Conservation (phyloP, 1,140 invertebrate species). For the Aethina tumida region DNA sequence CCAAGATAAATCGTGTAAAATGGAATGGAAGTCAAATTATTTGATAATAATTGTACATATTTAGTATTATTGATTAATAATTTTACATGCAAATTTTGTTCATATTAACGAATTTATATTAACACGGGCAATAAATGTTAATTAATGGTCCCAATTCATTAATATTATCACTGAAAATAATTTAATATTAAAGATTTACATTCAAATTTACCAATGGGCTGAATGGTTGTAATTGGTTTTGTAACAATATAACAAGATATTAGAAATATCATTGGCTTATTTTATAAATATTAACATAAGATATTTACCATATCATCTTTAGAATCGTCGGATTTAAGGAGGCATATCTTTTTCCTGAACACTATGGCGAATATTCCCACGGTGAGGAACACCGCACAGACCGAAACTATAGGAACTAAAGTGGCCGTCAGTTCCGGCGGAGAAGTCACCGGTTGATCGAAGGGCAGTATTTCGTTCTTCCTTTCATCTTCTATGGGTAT, state of each 20-base stretch:
- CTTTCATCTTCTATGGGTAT: conserved; percentile 1
- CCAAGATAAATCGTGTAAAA: too few relatives aligned
- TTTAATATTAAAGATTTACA: too few relatives aligned
- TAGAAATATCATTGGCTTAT: background rate
- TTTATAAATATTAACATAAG: conserved; percentile 1
- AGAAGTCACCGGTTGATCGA: conserved; percentile 32
- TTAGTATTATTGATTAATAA: too few relatives aligned
- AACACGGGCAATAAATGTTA: too few relatives aligned
- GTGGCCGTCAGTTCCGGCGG: conserved; percentile 41
- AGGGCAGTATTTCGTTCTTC: conserved; percentile 1
- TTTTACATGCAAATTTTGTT: too few relatives aligned
- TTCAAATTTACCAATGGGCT: too few relatives aligned
- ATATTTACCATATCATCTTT: conserved; percentile 50
- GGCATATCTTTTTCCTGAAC: conserved; percentile 47
- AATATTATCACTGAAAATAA: too few relatives aligned
- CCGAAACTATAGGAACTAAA: conserved; percentile 47
- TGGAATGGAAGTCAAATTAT: too few relatives aligned
- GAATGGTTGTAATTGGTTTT: too few relatives aligned
- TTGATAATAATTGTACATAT: too few relatives aligned
- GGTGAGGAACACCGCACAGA: conserved; percentile 45
- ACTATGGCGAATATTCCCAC: conserved; percentile 43
- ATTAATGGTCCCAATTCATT: too few relatives aligned
- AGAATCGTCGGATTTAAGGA: conserved; percentile 39
- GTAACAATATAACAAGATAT: background rate
- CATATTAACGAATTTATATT: too few relatives aligned